Evolutionary conservation across 2,888 invertebrate genomes (phyloP).

Genomic region (Andricus quercusramuli): DNA sequence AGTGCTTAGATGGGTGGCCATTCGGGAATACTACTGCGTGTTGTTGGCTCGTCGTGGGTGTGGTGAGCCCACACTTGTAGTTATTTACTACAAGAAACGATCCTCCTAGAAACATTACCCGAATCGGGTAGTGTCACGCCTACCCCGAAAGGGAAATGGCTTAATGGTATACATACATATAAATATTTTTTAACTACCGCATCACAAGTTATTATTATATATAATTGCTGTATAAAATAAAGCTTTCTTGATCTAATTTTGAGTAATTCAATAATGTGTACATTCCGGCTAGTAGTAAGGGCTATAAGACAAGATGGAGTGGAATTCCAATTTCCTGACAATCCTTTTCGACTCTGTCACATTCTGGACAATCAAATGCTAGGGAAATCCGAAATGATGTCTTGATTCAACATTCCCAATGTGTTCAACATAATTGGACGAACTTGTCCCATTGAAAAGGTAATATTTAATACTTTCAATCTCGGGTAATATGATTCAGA

Average conservation of each 20-base stretch:
- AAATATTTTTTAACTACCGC: constrained; percentile 15
- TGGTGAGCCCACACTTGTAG: no score
- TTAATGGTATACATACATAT: no score
- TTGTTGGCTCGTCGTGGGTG: no score
- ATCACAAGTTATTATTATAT: constrained; percentile 44
- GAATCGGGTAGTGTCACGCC: no score
- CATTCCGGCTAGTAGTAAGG: constrained; percentile 53
- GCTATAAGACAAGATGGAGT: constrained; percentile 51
- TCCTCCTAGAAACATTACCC: no score
- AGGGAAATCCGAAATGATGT: constrained; percentile 41
- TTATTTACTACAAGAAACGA: no score
- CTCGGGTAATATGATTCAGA: neutral
- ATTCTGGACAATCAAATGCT: constrained; percentile 48
- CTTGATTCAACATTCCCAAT: constrained; percentile 53
- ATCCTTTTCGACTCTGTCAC: constrained; percentile 57
- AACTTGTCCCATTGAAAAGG: constrained; percentile 56
- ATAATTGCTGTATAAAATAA: constrained; percentile 1
- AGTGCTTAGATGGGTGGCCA: no score
- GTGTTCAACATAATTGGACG: constrained; percentile 52
- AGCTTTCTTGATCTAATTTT: neutral
- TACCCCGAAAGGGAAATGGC: no score
- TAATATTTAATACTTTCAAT: constrained; percentile 41
- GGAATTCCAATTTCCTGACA: constrained; percentile 52
- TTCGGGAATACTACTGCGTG: no score
- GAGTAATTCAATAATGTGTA: neutral